Evolutionary conservation across 2,888 invertebrate species (phyloP).

Genomic region (Mellilla xanthometata): DNA sequence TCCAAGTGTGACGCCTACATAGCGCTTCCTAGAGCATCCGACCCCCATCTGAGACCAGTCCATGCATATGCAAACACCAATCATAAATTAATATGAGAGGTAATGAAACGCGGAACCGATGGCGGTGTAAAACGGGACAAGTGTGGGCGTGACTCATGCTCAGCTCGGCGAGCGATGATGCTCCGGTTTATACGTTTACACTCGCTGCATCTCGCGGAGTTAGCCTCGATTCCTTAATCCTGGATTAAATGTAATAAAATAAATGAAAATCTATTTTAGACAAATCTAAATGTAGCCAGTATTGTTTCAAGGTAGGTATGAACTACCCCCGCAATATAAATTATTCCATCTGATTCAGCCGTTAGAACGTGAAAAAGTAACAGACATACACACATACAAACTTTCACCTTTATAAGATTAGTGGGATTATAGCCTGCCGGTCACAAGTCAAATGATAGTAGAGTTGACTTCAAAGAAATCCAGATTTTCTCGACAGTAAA

Average conservation of each 20-base stretch:
- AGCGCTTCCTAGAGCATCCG: conserved; percentile 29
- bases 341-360: too few relatives aligned
- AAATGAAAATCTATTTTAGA: too few relatives aligned
- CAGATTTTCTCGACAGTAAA: neutral
- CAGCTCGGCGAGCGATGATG: conserved; percentile 12
- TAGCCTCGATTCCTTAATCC: too few relatives aligned
- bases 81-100: conserved; percentile 58
- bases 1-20: conserved; percentile 29
- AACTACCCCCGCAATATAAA: too few relatives aligned
- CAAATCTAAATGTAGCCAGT: too few relatives aligned
- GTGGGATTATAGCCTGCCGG: too few relatives aligned
- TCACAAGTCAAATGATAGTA: neutral
- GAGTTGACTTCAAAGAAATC: conserved; percentile 11
- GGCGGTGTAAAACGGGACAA: conserved; percentile 39
- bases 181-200: conserved; percentile 10
- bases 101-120: conserved; percentile 62
- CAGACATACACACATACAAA: too few relatives aligned
- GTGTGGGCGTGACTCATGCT: conserved; percentile 39
- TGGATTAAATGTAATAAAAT: too few relatives aligned
- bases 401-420: too few relatives aligned
- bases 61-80: conserved; percentile 53
- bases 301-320: too few relatives aligned
- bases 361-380: too few relatives aligned
- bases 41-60: conserved; percentile 28
- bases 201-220: too few relatives aligned